Base-by-base conservation (phyloP, 2,888 invertebrate genomes). In the Tetragonisca angustula region DNA sequence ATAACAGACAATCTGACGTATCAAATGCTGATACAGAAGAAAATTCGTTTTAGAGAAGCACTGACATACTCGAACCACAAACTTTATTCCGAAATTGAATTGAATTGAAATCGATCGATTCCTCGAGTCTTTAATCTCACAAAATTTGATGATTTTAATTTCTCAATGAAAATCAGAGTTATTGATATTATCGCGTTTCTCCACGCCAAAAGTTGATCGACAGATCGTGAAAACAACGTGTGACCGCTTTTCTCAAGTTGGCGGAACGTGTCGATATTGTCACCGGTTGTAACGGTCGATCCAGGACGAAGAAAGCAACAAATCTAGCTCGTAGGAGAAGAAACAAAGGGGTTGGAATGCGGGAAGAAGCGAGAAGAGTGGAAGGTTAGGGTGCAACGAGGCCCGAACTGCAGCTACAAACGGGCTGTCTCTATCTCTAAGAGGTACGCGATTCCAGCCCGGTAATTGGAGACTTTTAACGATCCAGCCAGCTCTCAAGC, bases 381-480 rank as follows among this genome's bases (percentile, higher is more conserved):
- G 86, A 90, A 87, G 81, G 86, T 89, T 81, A 79, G 84, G 83
- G 79, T 9, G 80, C 85, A 68, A 78, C 78, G 68, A 69, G 79
- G 70, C 76, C 68, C 17, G 75, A 79, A 80, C 80, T 81, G 79
- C 79, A 85, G 52, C 61, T 78, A 83, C 54, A 27, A 65, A 70
- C 68, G 50, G 78, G 76, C 79, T 84, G 43, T 43, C 43, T 71
- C 62, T 43, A 11, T 43, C 77, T 78, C 52, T 24, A 59, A 81
- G 77, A 78, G 89, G 87, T 89, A 84, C 83, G 73, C 81, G 86
- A 86, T 83, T 88, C 78, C 69, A 36, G 54, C 75, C 84, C 79
- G 83, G 88, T 92, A 91, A 92, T 91, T 91, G 92, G 87, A 88
- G 89, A 89, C 89, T 92, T 91, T 92, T 91, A 91, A 92, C 90